Percentiles rank a stretch among this genome's conserved stretches.
These are phyloP conservation scores for Caenorhabditis panamensis DNA, from an alignment of 2,888 invertebrate species.

Conservation along the genomic window DNA sequence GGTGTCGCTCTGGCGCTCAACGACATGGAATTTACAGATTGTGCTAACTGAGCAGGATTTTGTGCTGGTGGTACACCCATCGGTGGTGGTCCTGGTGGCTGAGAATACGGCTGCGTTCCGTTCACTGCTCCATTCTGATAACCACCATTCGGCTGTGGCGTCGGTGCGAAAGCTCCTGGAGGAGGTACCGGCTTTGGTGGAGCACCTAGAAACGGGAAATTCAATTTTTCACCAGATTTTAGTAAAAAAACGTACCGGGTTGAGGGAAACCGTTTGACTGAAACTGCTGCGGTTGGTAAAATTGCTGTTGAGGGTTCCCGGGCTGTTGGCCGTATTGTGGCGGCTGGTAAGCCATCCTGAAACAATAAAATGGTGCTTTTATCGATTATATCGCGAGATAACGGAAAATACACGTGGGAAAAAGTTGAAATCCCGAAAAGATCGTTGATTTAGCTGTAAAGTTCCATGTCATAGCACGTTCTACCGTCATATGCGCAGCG, in stretches of 20 bases:
- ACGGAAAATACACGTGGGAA: neutral
- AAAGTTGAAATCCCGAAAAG: slow-evolving; percentile 24
- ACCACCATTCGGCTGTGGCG: slow-evolving; percentile 12
- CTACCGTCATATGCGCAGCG: slow-evolving; percentile 11
- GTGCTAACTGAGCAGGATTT: slow-evolving; percentile 15
- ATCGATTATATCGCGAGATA: neutral
- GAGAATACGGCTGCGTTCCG: slow-evolving; percentile 18
- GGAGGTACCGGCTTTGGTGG: slow-evolving; percentile 25
- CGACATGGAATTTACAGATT: slow-evolving; percentile 23
- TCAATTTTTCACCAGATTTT: neutral
- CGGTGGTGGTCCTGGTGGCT: slow-evolving; percentile 16
- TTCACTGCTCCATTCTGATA: slow-evolving; percentile 36
- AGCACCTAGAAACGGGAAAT: neutral
- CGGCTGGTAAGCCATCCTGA: slow-evolving; percentile 60
- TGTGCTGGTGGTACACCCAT: slow-evolving; percentile 14
- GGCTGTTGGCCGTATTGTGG: slow-evolving; percentile 44
- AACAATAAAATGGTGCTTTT: neutral
- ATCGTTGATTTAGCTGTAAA: slow-evolving; percentile 51
- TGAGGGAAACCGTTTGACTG: slow-evolving; percentile 45
- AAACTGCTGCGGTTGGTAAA: slow-evolving; percentile 36
- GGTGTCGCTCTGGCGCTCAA: slow-evolving; percentile 28
- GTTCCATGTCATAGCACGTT: slow-evolving; percentile 59
- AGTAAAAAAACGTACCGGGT: slow-evolving; percentile 25
- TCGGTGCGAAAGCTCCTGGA: slow-evolving; percentile 13
- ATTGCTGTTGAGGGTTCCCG: slow-evolving; percentile 49